Conservation (phyloP, 1,140 invertebrate species). For the Diuraphis noxia region DNA sequence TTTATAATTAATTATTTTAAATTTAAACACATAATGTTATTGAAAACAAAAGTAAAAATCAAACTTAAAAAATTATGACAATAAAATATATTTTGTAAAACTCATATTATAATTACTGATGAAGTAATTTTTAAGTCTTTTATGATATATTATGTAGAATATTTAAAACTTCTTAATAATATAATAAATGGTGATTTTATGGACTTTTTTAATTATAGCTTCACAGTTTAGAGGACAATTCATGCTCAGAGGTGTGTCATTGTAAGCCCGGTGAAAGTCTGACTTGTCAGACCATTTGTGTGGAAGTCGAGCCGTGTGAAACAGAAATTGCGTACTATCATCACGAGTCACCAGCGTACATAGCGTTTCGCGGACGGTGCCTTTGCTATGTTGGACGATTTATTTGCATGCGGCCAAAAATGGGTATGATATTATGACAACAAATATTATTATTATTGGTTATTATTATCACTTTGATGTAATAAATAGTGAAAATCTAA, state of each 20-base stretch:
- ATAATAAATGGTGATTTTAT: not conserved
- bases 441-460: not conserved
- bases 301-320: conserved; percentile 79
- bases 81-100: no score
- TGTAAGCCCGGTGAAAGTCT: conserved; percentile 76
- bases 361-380: conserved; percentile 83
- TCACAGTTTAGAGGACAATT: conserved; percentile 81
- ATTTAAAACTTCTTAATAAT: not conserved
- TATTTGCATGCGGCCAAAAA: conserved; percentile 85
- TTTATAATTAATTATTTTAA: no score
- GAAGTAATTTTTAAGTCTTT: not conserved
- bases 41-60: no score
- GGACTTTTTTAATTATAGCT: conserved; percentile 65
- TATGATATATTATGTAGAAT: not conserved
- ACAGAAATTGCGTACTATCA: conserved; percentile 85
- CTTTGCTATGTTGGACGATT: conserved; percentile 87
- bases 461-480: not conserved
- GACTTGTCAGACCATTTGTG: conserved; percentile 82
- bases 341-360: conserved; percentile 84
- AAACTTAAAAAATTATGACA: no score
- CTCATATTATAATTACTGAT: not conserved
- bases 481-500: not conserved
- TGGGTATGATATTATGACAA: conserved; percentile 64
- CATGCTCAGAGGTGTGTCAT: conserved; percentile 80
- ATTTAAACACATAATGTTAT: no score